Percentiles rank a stretch among this genome's conserved stretches.
Evolutionary conservation across 2,113 vertebrate species (phyloP).

Genomic region (cat (Felis catus)): F.catus_Fca126_mat1.0 CM031417.1:116142501-116143000

Average conservation of each 20-base stretch:
- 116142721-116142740: background rate
- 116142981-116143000: background rate
- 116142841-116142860: background rate
- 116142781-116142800: background rate
- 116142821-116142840: background rate
- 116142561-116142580: background rate
- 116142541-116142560: conserved; percentile 24
- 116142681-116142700: background rate
- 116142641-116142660: background rate
- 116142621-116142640: background rate
- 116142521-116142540: background rate
- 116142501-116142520: conserved; percentile 59
- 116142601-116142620: background rate
- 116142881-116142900: background rate
- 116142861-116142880: background rate
- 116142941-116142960: background rate
- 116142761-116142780: background rate
- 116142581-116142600: conserved; percentile 2
- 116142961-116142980: background rate
- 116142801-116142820: background rate
- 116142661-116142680: background rate
- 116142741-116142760: background rate
- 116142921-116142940: background rate
- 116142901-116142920: background rate
- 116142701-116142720: background rate